Percentiles rank a stretch among this genome's conserved stretches.
phyloP scores from a whole-genome alignment of 2,888 invertebrate genomes.

The Ditylenchus weischeri region DNA sequence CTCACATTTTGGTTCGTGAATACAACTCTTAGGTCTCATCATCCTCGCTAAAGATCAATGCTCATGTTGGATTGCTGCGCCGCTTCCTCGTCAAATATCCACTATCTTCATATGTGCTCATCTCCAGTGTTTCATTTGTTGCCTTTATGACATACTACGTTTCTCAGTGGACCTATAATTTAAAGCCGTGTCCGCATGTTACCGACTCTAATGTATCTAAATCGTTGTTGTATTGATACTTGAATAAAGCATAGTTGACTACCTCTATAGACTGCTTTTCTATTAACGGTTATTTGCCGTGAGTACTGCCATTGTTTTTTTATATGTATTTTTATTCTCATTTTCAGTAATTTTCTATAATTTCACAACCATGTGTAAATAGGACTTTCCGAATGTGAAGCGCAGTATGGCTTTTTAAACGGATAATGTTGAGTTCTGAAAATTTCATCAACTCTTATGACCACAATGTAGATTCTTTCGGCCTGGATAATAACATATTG shows the following conservation, averaged over 20 bases:
- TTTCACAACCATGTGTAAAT: conserved; percentile 8
- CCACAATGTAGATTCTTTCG: no score
- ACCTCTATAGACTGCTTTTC: no score
- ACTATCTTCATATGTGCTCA: conserved; percentile 31
- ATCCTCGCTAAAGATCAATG: conserved; percentile 33
- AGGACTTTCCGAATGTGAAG: not conserved
- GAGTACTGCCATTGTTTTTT: no score
- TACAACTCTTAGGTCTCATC: conserved; percentile 20
- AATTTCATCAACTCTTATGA: no score
- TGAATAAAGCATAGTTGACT: conserved; percentile 4
- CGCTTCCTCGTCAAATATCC: conserved; percentile 51
- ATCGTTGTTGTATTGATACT: conserved; percentile 2
- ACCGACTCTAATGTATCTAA: not conserved
- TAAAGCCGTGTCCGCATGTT: not conserved
- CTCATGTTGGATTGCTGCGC: conserved; percentile 46
- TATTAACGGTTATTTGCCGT: no score
- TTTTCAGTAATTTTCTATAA: no score
- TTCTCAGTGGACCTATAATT: conserved; percentile 21
- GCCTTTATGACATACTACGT: conserved; percentile 22
- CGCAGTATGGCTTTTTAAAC: no score
- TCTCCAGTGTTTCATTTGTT: conserved; percentile 28
- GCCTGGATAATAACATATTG: not conserved
- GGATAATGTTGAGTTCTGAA: no score
- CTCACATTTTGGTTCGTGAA: no score
- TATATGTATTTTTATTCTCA: no score